Conservation (phyloP, 2,797 vertebrate genomes). For the Todus mexicanus region DNA sequence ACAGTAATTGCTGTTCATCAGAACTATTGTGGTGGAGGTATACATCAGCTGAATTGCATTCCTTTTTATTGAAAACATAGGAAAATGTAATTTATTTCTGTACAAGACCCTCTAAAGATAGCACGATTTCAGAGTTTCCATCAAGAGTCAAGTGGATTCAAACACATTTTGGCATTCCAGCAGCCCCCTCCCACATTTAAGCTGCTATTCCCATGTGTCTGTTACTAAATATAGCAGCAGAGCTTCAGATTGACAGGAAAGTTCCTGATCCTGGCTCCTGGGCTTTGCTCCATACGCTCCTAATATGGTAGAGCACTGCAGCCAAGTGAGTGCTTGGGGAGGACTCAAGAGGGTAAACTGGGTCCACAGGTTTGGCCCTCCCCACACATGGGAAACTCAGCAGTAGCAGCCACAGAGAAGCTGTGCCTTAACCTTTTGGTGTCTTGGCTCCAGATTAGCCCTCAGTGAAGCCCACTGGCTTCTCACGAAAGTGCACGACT, state of each 20-base stretch:
- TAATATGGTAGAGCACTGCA: conserved; percentile 76
- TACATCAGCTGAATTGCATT: neutral
- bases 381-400: conserved; percentile 15
- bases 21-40: neutral
- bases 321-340: neutral
- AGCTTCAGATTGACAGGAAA: conserved; percentile 68
- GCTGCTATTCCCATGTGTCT: conserved; percentile 67
- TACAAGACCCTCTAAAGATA: neutral
- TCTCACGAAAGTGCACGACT: neutral
- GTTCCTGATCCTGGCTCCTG: conserved; percentile 54
- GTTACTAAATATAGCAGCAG: conserved; percentile 76
- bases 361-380: neutral
- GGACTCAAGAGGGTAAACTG: conserved; percentile 34
- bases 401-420: neutral
- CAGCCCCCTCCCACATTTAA: conserved; percentile 65
- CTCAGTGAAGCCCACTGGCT: neutral
- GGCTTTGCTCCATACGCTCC: conserved; percentile 72
- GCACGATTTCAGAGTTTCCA: neutral
- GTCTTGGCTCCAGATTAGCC: neutral
- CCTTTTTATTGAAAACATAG: neutral
- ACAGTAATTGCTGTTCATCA: conserved; percentile 10
- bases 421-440: conserved; percentile 18
- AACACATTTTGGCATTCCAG: conserved; percentile 40
- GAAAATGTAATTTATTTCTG: neutral
- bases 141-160: neutral